A percentile compares a stretch with the other conserved stretches of the same genome.
These are phyloP conservation scores for Pollimyrus isidori DNA, from an alignment of 2,113 vertebrate genomes.

Conservation along the genomic window DNA sequence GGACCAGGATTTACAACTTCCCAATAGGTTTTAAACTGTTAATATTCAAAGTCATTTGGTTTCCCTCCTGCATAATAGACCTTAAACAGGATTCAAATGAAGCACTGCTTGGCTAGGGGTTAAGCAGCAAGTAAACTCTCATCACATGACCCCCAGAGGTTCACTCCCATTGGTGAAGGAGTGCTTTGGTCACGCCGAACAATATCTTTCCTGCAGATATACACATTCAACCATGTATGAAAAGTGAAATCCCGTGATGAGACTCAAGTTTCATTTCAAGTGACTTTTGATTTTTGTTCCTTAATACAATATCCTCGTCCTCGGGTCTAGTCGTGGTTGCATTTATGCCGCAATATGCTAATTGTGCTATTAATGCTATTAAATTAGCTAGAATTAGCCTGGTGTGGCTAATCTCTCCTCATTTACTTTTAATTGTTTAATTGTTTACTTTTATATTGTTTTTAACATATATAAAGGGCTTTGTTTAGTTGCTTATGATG, in stretches of 20 bases:
- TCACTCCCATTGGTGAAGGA: constrained; percentile 10
- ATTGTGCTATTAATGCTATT: neutral
- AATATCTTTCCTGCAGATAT: neutral
- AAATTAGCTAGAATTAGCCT: neutral
- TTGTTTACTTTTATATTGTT: too few relatives aligned
- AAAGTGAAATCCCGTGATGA: neutral
- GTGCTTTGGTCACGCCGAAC: neutral
- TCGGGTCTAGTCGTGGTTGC: neutral
- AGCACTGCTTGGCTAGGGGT: constrained; percentile 9
- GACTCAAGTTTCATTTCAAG: neutral
- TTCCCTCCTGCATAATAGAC: constrained; percentile 32
- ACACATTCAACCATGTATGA: neutral
- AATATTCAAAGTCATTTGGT: constrained; percentile 39
- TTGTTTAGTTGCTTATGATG: neutral
- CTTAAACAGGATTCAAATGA: constrained; percentile 36
- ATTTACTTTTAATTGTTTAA: too few relatives aligned
- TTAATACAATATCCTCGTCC: neutral
- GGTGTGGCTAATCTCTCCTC: neutral
- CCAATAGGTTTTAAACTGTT: constrained; percentile 31
- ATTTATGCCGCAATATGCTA: neutral
- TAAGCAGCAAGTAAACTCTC: constrained; percentile 34
- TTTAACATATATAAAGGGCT: neutral
- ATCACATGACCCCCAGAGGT: constrained; percentile 14
- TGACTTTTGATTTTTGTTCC: neutral
- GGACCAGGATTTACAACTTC: constrained; percentile 27